phyloP scores from a whole-genome alignment of 2,797 vertebrate species.

The Florisuga fusca region DNA sequence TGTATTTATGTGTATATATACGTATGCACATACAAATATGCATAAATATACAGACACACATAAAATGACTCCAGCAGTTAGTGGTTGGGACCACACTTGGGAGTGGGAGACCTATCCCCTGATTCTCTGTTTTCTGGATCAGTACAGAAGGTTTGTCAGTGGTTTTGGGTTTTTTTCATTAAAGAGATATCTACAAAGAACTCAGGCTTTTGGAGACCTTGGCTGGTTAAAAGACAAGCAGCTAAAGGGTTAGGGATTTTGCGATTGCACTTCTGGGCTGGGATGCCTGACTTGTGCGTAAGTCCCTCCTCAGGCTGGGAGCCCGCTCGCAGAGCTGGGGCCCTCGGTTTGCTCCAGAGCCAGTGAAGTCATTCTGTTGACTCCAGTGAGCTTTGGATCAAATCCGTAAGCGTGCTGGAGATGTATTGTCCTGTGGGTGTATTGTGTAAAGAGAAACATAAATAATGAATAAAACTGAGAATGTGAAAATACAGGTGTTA shows the following conservation, averaged over 20 bases:
- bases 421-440: conserved; percentile 38
- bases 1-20: background rate
- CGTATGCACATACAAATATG: background rate
- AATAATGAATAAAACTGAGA: background rate
- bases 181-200: background rate
- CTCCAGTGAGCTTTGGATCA: conserved; percentile 55
- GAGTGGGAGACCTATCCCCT: background rate
- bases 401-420: conserved; percentile 11
- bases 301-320: conserved; percentile 62
- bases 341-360: background rate
- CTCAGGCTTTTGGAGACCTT: background rate
- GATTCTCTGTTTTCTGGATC: background rate
- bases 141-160: background rate
- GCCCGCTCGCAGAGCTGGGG: background rate
- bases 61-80: background rate
- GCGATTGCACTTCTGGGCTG: conserved; percentile 18
- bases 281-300: conserved; percentile 59
- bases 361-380: conserved; percentile 61
- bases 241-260: conserved; percentile 66
- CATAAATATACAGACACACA: background rate
- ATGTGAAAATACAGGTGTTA: conserved; percentile 61
- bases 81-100: background rate
- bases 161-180: no score
- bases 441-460: conserved; percentile 41
- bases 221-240: background rate